Evolutionary conservation across 2,888 invertebrate species (phyloP).

Genomic region (Microplitis manilae): DNA sequence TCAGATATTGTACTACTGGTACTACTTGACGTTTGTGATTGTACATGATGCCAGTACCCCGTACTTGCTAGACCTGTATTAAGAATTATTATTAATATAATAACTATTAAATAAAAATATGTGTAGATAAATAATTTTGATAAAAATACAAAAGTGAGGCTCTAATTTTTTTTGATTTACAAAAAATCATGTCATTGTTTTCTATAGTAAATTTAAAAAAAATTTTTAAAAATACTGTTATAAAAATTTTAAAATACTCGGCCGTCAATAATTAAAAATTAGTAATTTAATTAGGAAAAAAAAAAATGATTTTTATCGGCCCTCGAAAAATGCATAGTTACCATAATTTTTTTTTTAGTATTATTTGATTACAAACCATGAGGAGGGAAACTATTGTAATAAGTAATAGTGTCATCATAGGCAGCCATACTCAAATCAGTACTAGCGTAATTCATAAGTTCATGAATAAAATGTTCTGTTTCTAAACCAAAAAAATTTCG

Average conservation of each 20-base stretch:
- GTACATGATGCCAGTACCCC: slow-evolving; percentile 53
- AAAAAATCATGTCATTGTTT: too few relatives aligned
- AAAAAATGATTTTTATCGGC: too few relatives aligned
- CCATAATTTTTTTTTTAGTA: background rate
- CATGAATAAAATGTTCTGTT: slow-evolving; percentile 91
- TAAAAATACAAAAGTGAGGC: too few relatives aligned
- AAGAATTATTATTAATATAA: background rate
- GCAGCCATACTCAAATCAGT: slow-evolving; percentile 90
- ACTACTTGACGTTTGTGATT: slow-evolving; percentile 54
- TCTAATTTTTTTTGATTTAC: too few relatives aligned
- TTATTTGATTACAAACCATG: slow-evolving; percentile 22
- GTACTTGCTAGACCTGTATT: background rate
- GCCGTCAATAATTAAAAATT: too few relatives aligned
- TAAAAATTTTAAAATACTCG: too few relatives aligned
- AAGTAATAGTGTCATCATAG: slow-evolving; percentile 83
- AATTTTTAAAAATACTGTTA: too few relatives aligned
- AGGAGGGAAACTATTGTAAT: slow-evolving; percentile 59
- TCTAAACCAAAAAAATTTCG: slow-evolving; percentile 80
- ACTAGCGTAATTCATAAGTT: slow-evolving; percentile 88
- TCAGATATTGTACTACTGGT: slow-evolving; percentile 56
- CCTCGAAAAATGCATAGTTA: too few relatives aligned
- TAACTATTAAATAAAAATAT: too few relatives aligned
- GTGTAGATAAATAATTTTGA: too few relatives aligned
- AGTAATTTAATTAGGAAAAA: too few relatives aligned
- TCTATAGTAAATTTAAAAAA: too few relatives aligned